These are phyloP conservation scores for Calidris pugnax DNA, from an alignment of 2,113 vertebrate species.

Conservation along the genomic window DNA sequence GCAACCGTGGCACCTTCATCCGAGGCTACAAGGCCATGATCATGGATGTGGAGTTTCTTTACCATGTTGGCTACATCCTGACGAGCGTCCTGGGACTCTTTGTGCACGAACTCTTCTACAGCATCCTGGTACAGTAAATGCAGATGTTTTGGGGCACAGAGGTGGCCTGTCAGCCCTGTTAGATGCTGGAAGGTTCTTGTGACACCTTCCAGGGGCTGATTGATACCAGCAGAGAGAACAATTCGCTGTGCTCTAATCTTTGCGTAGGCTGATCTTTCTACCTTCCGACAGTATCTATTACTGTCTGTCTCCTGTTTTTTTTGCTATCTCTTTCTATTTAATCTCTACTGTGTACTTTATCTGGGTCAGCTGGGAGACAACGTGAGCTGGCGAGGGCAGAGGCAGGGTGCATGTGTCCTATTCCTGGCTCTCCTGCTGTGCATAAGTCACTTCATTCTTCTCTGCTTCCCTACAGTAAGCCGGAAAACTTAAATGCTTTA, in stretches of 20 bases:
- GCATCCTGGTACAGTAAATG: conserved; percentile 84
- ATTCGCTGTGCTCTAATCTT: background rate
- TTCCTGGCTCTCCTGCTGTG: conserved; percentile 20
- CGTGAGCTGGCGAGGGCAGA: conserved; percentile 18
- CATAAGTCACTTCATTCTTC: conserved; percentile 22
- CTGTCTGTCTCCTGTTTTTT: background rate
- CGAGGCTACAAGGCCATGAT: conserved; percentile 96
- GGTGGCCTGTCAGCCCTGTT: background rate
- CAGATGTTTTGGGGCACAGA: background rate
- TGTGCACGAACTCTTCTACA: conserved; percentile 96
- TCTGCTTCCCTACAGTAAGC: background rate
- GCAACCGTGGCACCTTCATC: conserved; percentile 96
- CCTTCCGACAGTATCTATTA: background rate
- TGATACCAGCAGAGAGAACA: background rate
- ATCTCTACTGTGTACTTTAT: conserved; percentile 8
- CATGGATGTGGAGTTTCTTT: conserved; percentile 96
- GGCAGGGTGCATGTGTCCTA: conserved; percentile 4
- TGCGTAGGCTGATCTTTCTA: background rate
- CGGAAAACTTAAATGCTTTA: background rate
- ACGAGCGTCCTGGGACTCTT: conserved; percentile 93
- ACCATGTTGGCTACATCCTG: conserved; percentile 93
- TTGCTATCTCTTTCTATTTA: background rate
- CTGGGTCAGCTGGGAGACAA: conserved; percentile 48
- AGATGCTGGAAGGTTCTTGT: background rate
- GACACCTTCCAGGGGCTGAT: background rate